Evolutionary conservation across 2,797 vertebrate species (phyloP).

Genomic region (Lepus oiostolus): DNA sequence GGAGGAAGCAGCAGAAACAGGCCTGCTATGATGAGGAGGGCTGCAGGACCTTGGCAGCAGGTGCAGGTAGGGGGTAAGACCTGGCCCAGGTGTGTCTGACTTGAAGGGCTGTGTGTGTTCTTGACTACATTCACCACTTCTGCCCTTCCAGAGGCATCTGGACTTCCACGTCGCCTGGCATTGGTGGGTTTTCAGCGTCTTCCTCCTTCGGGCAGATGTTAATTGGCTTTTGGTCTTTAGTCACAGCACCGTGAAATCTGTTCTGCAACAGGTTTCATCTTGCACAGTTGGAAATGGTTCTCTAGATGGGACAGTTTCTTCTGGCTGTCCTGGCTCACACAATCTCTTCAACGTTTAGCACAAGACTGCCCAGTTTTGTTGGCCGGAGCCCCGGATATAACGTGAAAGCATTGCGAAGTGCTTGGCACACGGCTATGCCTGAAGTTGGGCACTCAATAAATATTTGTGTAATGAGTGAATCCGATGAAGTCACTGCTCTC

Average conservation of each 20-base stretch:
- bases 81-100: background rate
- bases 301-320: background rate
- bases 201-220: background rate
- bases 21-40: background rate
- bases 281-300: background rate
- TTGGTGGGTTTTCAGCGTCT: background rate
- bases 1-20: background rate
- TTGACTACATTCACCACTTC: background rate
- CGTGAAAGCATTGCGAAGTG: background rate
- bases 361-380: background rate
- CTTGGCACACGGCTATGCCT: conserved; percentile 16
- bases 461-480: conserved; percentile 27
- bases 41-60: background rate
- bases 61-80: background rate
- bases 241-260: background rate
- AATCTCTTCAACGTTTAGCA: background rate
- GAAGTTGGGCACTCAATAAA: background rate
- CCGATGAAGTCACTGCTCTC: background rate
- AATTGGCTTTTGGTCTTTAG: conserved; percentile 3
- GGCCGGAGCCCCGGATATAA: background rate
- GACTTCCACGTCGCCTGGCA: background rate
- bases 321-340: background rate
- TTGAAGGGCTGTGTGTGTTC: background rate
- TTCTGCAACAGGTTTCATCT: background rate
- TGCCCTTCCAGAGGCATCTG: background rate